phyloP scores from a whole-genome alignment of 2,888 invertebrate species.

The Tolmerus cingulatus region DNA sequence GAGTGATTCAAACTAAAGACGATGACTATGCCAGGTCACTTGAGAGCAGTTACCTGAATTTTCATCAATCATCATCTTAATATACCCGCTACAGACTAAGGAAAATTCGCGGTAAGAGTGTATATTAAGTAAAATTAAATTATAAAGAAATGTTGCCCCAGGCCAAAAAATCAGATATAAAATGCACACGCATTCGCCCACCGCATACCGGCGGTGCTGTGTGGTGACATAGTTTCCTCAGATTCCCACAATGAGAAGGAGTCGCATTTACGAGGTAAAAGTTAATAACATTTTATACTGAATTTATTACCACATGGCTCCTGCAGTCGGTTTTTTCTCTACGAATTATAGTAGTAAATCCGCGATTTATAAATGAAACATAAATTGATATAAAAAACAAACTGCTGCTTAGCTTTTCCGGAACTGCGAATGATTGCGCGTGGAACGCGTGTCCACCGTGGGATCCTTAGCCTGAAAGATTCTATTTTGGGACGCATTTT shows the following conservation, averaged over 20 bases:
- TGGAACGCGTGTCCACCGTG: background rate
- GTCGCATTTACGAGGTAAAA: background rate
- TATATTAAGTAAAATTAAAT: background rate
- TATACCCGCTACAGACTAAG: background rate
- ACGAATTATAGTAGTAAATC: background rate
- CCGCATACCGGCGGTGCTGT: background rate
- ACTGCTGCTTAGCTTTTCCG: background rate
- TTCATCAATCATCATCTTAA: background rate
- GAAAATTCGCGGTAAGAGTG: background rate
- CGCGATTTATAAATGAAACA: background rate
- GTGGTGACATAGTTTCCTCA: background rate
- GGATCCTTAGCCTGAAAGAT: background rate
- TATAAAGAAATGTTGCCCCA: background rate
- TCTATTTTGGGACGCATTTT: background rate
- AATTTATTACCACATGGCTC: background rate
- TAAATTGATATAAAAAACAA: background rate
- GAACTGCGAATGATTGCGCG: background rate
- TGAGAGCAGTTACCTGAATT: background rate
- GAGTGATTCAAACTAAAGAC: background rate
- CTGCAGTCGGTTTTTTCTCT: background rate
- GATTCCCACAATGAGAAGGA: background rate
- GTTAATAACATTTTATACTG: background rate
- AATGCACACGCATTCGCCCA: background rate
- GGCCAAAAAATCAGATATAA: background rate
- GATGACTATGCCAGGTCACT: background rate